phyloP scores from a whole-genome alignment of 2,113 vertebrate genomes.

The Geococcyx californianus region DNA sequence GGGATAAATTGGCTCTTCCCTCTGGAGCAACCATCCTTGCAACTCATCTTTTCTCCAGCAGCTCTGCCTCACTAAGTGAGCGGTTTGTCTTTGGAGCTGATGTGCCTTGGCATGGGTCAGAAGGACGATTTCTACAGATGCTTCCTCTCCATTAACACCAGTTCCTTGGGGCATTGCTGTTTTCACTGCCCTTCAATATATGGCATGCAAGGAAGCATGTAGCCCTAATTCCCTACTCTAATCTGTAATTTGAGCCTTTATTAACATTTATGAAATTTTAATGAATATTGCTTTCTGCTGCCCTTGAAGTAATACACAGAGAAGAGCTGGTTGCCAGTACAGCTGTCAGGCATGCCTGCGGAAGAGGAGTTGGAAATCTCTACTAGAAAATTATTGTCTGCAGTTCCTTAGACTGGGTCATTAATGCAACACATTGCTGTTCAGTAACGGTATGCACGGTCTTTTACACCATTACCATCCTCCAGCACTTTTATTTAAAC shows the following conservation, averaged over 20 bases:
- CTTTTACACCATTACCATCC: neutral
- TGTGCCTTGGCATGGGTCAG: neutral
- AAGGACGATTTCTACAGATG: neutral
- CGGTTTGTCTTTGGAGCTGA: neutral
- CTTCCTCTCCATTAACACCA: neutral
- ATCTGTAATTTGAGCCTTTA: conserved; percentile 45
- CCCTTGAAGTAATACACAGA: neutral
- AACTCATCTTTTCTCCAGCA: neutral
- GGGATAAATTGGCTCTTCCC: neutral
- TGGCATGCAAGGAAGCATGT: neutral
- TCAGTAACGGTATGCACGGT: neutral
- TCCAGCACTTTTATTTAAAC: conserved; percentile 1
- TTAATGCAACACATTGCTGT: neutral
- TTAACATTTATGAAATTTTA: conserved; percentile 48
- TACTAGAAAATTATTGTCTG: neutral
- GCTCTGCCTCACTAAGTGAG: neutral
- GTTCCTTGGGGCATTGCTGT: neutral
- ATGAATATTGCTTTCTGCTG: conserved; percentile 23
- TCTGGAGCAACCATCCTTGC: neutral
- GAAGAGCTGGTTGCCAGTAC: neutral
- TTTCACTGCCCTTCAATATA: neutral
- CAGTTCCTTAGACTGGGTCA: neutral
- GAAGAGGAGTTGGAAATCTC: neutral
- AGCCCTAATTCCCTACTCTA: conserved; percentile 4
- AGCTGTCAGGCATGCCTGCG: fast-evolving